These are phyloP conservation scores for Tokudaia tokunoshimensis DNA, from an alignment of 2,797 vertebrate species.

Conservation along the genomic window DNA sequence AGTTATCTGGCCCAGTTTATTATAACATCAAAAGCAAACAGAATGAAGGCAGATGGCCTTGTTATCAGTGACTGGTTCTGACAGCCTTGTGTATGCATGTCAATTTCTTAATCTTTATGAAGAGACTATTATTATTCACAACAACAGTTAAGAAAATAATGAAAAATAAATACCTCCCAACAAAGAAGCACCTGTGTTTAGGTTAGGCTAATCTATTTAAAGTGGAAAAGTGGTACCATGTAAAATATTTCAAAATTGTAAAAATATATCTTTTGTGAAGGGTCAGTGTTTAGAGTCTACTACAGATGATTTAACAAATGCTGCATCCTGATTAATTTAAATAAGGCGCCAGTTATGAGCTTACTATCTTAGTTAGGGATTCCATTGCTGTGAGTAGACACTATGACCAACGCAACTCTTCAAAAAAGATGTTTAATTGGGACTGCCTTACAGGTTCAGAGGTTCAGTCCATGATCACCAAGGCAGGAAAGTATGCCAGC, in stretches of 20 bases:
- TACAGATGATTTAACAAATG: background rate
- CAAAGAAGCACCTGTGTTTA: background rate
- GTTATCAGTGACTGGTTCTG: background rate
- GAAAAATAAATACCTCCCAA: background rate
- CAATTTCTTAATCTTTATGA: background rate
- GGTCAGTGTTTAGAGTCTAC: background rate
- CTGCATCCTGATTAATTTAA: conserved; percentile 4
- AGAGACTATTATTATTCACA: background rate
- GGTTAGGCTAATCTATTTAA: background rate
- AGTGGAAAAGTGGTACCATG: background rate
- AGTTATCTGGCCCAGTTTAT: background rate
- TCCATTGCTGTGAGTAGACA: background rate
- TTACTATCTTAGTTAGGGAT: background rate
- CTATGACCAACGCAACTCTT: background rate
- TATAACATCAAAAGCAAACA: background rate
- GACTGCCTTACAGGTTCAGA: background rate
- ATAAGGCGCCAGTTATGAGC: background rate
- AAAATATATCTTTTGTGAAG: background rate
- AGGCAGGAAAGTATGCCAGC: background rate
- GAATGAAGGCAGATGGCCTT: background rate
- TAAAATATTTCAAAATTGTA: background rate
- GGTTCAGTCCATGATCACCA: background rate
- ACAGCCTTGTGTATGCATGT: background rate
- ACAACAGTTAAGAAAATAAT: background rate
- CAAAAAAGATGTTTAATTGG: background rate